Evolutionary conservation across 2,113 vertebrate species (phyloP).

Genomic region (Nestor notabilis): DNA sequence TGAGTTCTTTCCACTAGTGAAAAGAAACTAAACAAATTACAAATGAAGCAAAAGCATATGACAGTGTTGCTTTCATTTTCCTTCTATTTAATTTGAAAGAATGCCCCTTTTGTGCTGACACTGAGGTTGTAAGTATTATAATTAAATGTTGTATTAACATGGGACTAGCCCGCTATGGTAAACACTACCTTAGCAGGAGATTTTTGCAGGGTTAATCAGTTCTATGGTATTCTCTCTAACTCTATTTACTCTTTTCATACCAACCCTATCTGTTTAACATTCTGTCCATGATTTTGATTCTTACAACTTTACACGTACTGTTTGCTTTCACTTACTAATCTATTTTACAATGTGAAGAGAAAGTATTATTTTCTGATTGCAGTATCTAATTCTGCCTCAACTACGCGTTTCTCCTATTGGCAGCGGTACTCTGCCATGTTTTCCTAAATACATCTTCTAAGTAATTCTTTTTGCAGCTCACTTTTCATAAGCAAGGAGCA

Average conservation of each 20-base stretch:
- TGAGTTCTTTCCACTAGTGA: neutral
- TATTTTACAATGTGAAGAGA: neutral
- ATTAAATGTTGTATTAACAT: slow-evolving; percentile 16
- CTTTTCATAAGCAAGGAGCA: neutral
- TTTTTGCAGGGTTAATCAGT: neutral
- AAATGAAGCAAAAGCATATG: neutral
- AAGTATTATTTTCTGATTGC: neutral
- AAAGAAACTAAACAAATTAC: neutral
- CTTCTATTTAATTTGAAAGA: slow-evolving; percentile 5
- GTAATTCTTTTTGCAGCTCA: slow-evolving; percentile 30
- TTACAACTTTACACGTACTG: neutral
- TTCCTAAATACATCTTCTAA: slow-evolving; percentile 12
- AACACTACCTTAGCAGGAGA: neutral
- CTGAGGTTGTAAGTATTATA: neutral
- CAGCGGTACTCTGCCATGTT: neutral
- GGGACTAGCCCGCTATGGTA: neutral
- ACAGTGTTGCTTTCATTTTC: neutral
- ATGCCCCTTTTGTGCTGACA: neutral
- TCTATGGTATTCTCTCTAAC: neutral
- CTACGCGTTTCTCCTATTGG: neutral
- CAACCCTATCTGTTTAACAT: neutral
- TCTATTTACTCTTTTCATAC: neutral
- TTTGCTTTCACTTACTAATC: neutral
- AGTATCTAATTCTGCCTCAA: slow-evolving; percentile 27
- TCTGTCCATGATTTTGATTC: neutral